A percentile compares a stretch with the other conserved stretches of the same genome.
These are phyloP conservation scores for Iguana delicatissima DNA, from an alignment of 2,797 vertebrate genomes.

Conservation along the genomic window DNA sequence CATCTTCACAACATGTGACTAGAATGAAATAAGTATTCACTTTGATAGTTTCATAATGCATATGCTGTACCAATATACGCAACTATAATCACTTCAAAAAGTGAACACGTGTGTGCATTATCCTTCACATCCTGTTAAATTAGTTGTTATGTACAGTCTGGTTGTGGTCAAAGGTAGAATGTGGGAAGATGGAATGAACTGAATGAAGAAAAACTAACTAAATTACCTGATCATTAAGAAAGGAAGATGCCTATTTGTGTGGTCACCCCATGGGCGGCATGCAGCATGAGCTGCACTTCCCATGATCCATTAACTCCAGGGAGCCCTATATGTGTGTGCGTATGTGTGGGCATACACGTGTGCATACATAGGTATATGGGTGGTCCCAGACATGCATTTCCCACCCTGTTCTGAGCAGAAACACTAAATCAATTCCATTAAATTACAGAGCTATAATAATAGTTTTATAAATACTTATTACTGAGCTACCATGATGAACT, in stretches of 20 bases:
- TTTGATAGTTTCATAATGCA: background rate
- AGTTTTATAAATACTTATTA: background rate
- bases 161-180: background rate
- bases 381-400: too few species aligned
- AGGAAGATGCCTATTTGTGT: background rate
- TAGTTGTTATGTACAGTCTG: background rate
- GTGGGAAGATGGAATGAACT: background rate
- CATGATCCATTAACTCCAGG: too few species aligned
- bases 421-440: background rate
- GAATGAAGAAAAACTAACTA: background rate
- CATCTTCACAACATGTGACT: background rate
- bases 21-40: background rate
- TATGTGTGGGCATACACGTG: too few species aligned
- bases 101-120: background rate
- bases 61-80: background rate
- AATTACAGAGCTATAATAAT: background rate
- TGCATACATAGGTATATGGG: too few species aligned
- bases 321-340: too few species aligned
- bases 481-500: background rate
- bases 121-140: background rate
- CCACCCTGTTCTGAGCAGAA: background rate
- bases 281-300: too few species aligned
- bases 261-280: too few species aligned
- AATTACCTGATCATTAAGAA: background rate
- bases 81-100: background rate